Conservation (phyloP, 2,888 invertebrate species). For the Diaprepes abbreviatus region DNA sequence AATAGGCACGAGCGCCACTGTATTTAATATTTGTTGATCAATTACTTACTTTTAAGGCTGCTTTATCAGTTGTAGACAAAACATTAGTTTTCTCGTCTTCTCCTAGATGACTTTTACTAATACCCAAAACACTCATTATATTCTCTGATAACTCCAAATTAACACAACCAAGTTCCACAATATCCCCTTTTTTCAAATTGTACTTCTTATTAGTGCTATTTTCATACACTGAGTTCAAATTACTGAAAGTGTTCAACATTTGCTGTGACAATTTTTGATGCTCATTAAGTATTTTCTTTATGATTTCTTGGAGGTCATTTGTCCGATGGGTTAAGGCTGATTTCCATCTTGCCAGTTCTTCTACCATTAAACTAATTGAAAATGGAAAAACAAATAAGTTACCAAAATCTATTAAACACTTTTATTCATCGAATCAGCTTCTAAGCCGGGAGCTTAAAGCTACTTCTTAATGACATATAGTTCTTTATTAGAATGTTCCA, state of each 20-base stretch:
- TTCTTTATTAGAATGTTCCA: no score
- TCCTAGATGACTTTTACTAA: conserved; percentile 57
- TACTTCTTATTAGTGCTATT: conserved; percentile 55
- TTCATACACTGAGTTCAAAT: conserved; percentile 70
- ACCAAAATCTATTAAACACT: no score
- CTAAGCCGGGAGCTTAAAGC: no score
- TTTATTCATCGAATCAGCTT: no score
- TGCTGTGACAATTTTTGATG: conserved; percentile 75
- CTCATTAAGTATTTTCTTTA: conserved; percentile 80
- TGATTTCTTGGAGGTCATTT: conserved; percentile 77
- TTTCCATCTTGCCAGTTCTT: conserved; percentile 91
- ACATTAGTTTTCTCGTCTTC: conserved; percentile 11
- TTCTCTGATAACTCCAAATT: conserved; percentile 76
- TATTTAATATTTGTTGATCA: no score
- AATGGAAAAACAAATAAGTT: no score
- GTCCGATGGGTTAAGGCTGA: conserved; percentile 81
- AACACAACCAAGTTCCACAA: conserved; percentile 75
- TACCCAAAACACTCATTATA: conserved; percentile 66
- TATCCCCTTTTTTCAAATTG: conserved; percentile 59
- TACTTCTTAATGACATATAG: no score
- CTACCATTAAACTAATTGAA: conserved; percentile 86
- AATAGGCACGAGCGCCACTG: no score
- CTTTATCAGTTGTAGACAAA: conserved; percentile 65
- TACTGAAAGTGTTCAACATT: conserved; percentile 76
- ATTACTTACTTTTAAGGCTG: conserved; percentile 67